These are phyloP conservation scores for Brevipalpus yothersi DNA, from an alignment of 1,140 invertebrate species.

Conservation along the genomic window DNA sequence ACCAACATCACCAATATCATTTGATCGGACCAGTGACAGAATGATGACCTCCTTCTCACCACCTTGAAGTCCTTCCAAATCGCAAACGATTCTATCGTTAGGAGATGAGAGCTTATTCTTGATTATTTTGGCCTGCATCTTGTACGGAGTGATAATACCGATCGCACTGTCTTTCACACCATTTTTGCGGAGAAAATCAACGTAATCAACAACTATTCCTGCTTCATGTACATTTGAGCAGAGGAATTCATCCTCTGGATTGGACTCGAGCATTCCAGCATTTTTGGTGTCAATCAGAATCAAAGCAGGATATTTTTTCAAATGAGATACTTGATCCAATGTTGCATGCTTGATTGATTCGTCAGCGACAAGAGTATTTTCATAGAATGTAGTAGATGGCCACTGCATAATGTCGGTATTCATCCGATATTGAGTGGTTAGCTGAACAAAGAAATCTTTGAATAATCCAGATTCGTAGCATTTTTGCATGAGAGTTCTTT, in stretches of 20 bases:
- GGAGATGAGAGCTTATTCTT: constrained; percentile 16
- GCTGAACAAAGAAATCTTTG: constrained; percentile 20
- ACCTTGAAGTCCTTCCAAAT: constrained; percentile 37
- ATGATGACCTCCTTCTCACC: constrained; percentile 34
- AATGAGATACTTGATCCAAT: constrained; percentile 28
- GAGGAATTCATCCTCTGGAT: constrained; percentile 10
- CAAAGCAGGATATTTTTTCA: neutral
- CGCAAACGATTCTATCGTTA: constrained; percentile 21
- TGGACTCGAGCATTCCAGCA: constrained; percentile 17
- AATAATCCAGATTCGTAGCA: constrained; percentile 23
- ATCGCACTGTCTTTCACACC: constrained; percentile 25
- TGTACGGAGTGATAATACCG: constrained; percentile 34
- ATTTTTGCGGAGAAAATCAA: constrained; percentile 22
- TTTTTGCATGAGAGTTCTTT: constrained; percentile 52
- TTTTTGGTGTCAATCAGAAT: constrained; percentile 29
- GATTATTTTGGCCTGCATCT: constrained; percentile 25
- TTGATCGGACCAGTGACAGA: constrained; percentile 29
- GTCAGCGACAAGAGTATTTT: constrained; percentile 26
- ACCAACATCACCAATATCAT: constrained; percentile 27
- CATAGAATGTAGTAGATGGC: neutral
- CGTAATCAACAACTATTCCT: constrained; percentile 25
- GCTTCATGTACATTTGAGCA: constrained; percentile 30
- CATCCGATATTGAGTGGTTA: constrained; percentile 78
- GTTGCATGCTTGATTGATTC: constrained; percentile 36
- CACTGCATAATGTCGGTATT: constrained; percentile 48